Percentiles rank a stretch among this genome's conserved stretches.
These are phyloP conservation scores for Nesidiocoris tenuis DNA, from an alignment of 2,888 invertebrate genomes.

Conservation along the genomic window DNA sequence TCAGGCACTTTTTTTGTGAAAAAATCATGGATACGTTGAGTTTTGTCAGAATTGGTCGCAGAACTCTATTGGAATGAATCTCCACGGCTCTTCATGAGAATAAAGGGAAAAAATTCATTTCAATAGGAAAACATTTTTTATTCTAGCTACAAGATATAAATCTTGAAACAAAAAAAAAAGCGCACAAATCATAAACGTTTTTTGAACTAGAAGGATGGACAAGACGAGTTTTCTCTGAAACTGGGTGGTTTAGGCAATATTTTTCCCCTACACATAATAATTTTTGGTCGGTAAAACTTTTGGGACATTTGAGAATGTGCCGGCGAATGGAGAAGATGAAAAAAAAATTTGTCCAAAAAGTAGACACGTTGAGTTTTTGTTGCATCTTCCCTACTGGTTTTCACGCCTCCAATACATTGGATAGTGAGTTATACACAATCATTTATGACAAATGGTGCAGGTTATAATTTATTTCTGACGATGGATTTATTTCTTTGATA, in stretches of 20 bases:
- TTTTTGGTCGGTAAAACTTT: slow-evolving; percentile 6
- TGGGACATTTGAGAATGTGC: slow-evolving; percentile 9
- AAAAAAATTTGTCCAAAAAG: background rate
- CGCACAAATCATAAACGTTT: background rate
- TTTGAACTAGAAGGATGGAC: background rate
- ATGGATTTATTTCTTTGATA: too few relatives aligned
- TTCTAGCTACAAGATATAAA: background rate
- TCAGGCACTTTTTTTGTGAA: background rate
- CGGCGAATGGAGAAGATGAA: background rate
- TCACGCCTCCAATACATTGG: too few relatives aligned
- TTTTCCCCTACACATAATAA: background rate
- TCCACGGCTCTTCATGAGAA: background rate
- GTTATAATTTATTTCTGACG: too few relatives aligned
- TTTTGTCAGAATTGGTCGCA: background rate
- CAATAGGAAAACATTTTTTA: background rate
- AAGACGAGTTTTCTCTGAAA: slow-evolving; percentile 4
- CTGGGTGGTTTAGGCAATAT: background rate
- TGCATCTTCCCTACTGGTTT: too few relatives aligned
- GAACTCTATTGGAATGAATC: background rate
- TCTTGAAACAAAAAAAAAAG: too few relatives aligned
- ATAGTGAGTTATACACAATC: too few relatives aligned
- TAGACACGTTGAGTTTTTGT: slow-evolving; percentile 5
- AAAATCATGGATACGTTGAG: background rate
- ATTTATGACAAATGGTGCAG: too few relatives aligned
- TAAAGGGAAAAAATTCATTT: too few relatives aligned